phyloP scores from a whole-genome alignment of 2,797 vertebrate species.

The Squalus acanthias region DNA sequence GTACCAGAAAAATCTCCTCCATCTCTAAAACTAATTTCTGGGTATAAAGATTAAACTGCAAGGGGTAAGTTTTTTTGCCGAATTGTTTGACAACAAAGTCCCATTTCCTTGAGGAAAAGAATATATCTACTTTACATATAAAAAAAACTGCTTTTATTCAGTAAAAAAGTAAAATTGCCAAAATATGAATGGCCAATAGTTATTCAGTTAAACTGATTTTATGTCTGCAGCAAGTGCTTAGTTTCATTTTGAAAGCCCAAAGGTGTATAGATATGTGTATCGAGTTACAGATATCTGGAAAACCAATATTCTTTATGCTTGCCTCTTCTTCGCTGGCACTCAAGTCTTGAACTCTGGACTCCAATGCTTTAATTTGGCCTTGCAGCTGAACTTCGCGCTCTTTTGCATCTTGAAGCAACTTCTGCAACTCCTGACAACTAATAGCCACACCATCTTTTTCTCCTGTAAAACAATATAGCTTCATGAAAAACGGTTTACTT shows the following conservation, averaged over 20 bases:
- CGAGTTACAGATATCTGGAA: background rate
- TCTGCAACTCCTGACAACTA: conserved; percentile 77
- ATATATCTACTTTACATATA: background rate
- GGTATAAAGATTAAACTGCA: background rate
- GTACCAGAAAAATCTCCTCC: no score
- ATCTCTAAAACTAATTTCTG: background rate
- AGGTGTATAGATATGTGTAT: background rate
- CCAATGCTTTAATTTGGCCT: conserved; percentile 70
- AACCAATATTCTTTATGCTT: conserved; percentile 4
- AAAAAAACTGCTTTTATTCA: background rate
- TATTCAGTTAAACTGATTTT: background rate
- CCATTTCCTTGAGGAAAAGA: background rate
- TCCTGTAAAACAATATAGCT: conserved; percentile 57
- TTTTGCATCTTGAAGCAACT: conserved; percentile 71
- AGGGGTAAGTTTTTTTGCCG: background rate
- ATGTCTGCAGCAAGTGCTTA: background rate
- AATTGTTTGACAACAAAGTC: background rate
- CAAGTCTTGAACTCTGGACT: conserved; percentile 74
- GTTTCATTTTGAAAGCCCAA: background rate
- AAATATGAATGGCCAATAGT: background rate
- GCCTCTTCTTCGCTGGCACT: conserved; percentile 79
- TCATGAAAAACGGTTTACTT: conserved; percentile 22
- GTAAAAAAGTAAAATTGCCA: background rate
- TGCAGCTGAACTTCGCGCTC: conserved; percentile 74
- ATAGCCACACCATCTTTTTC: conserved; percentile 81